These are phyloP conservation scores for Pygoscelis adeliae DNA, from an alignment of 2,113 vertebrate species.

Conservation along the genomic window DNA sequence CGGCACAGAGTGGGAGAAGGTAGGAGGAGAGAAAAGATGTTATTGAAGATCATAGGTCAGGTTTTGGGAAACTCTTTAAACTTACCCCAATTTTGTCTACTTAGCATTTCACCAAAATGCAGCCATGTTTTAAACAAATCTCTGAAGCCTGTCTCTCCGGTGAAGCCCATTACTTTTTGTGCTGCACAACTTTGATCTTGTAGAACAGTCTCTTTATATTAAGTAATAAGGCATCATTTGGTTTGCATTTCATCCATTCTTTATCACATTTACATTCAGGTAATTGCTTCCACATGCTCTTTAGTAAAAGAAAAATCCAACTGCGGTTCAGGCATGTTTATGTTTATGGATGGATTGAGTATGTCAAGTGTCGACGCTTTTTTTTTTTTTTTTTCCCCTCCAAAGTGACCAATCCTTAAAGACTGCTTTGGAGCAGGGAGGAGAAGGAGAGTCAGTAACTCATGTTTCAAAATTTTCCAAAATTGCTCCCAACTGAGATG, in stretches of 20 bases:
- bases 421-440: neutral
- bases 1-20: neutral
- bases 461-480: slow-evolving; percentile 6
- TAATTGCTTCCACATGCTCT: slow-evolving; percentile 67
- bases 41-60: neutral
- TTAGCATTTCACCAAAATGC: slow-evolving; percentile 53
- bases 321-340: slow-evolving; percentile 39
- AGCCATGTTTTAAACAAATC: slow-evolving; percentile 2
- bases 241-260: slow-evolving; percentile 62
- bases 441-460: neutral
- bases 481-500: slow-evolving; percentile 47
- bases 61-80: slow-evolving; percentile 20
- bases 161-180: slow-evolving; percentile 12
- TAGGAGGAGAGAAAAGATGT: neutral
- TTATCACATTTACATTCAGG: slow-evolving; percentile 68
- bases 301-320: slow-evolving; percentile 47
- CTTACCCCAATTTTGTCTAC: neutral
- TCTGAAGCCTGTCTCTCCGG: neutral
- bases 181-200: slow-evolving; percentile 48
- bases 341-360: slow-evolving; percentile 19
- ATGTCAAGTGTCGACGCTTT: neutral
- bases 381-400: neutral
- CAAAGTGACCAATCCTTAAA: neutral
- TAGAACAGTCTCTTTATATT: slow-evolving; percentile 58
- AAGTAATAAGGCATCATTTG: slow-evolving; percentile 70